Conservation (phyloP, 2,888 invertebrate genomes). For the Acanthopleura granulata region DNA sequence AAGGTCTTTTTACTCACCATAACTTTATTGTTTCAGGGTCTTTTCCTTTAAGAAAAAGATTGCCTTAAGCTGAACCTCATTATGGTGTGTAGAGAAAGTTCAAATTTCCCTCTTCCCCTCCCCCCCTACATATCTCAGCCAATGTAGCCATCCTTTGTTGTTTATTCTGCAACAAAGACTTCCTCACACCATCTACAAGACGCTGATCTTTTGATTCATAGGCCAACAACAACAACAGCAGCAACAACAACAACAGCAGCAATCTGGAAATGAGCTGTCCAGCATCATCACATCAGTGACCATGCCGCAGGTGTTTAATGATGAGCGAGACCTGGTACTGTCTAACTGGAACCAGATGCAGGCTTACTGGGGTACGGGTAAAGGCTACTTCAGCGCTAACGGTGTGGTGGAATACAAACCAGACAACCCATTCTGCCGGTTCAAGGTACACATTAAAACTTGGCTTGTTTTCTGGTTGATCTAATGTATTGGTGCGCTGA, state of each 20-base stretch:
- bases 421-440: constrained; percentile 91
- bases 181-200: too few relatives aligned
- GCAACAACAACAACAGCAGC: constrained; percentile 41
- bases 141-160: too few relatives aligned
- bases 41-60: too few relatives aligned
- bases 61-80: too few relatives aligned
- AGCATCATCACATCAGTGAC: constrained; percentile 67
- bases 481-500: too few relatives aligned
- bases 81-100: too few relatives aligned
- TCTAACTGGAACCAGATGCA: constrained; percentile 96
- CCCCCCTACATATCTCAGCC: too few relatives aligned
- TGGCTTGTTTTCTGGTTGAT: background rate
- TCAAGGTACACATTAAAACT: constrained; percentile 75
- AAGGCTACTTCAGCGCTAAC: constrained; percentile 73
- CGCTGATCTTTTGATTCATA: background rate
- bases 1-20: too few relatives aligned
- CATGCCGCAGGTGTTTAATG: constrained; percentile 81
- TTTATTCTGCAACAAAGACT: too few relatives aligned
- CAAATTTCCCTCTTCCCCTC: too few relatives aligned
- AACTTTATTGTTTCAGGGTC: too few relatives aligned
- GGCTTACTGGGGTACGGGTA: constrained; percentile 76
- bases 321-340: constrained; percentile 93
- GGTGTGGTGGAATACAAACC: constrained; percentile 86
- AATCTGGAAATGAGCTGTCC: constrained; percentile 43
- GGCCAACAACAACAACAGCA: constrained; percentile 29